These are phyloP conservation scores for Pedionomus torquatus DNA, from an alignment of 2,113 vertebrate species.

Conservation along the genomic window DNA sequence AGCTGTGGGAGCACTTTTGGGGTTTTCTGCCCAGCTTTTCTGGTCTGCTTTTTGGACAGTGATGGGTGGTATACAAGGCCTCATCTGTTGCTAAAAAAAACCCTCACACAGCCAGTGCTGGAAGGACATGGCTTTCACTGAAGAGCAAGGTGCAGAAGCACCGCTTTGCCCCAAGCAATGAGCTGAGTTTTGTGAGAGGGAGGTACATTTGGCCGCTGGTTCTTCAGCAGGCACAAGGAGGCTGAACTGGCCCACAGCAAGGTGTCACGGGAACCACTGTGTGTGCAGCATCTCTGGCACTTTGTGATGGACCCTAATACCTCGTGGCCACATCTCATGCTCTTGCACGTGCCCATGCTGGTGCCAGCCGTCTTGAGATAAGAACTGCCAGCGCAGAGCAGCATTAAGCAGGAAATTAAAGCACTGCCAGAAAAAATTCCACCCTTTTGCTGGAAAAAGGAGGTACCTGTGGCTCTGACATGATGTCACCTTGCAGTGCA, in stretches of 20 bases:
- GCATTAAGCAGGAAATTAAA: background rate
- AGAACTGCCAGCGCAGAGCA: background rate
- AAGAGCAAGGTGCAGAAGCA: background rate
- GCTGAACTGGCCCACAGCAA: background rate
- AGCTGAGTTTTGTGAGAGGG: background rate
- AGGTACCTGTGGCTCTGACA: background rate
- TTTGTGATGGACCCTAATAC: background rate
- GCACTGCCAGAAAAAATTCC: background rate
- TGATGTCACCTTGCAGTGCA: accelerated
- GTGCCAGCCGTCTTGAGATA: background rate
- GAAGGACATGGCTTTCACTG: background rate
- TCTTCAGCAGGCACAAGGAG: background rate
- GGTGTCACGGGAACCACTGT: background rate
- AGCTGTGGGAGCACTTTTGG: background rate
- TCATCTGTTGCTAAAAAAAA: background rate
- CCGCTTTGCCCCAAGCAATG: accelerated
- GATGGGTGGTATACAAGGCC: background rate
- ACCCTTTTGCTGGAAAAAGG: background rate
- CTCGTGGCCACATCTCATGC: background rate
- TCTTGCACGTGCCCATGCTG: background rate
- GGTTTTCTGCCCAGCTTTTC: background rate
- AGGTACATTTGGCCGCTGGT: accelerated
- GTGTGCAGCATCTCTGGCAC: background rate
- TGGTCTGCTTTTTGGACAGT: background rate
- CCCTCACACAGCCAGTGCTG: background rate